Percentiles rank a stretch among this genome's conserved stretches.
phyloP scores from a whole-genome alignment of 53 echinoderm and acorn worm species.

The Stichopus horrens region DNA sequence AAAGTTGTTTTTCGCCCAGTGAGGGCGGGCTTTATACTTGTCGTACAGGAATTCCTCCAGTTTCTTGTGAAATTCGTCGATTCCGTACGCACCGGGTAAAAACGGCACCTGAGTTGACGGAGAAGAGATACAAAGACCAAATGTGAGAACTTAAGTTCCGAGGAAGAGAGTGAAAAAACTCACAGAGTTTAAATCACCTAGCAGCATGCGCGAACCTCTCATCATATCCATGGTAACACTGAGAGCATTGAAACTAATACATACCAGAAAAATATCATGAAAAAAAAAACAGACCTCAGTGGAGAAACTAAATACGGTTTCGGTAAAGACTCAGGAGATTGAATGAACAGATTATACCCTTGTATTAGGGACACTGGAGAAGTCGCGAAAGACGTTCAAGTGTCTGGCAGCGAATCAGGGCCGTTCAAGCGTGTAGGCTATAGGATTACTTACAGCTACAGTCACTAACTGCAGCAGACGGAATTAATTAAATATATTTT shows the following conservation, averaged over 20 bases:
- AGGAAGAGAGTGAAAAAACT: too few relatives aligned
- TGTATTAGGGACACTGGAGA: neutral
- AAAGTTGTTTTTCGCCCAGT: conserved; percentile 97
- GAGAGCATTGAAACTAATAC: neutral
- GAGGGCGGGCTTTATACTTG: conserved; percentile 80
- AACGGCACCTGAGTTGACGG: conserved; percentile 5
- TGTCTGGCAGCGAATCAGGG: neutral
- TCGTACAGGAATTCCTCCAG: conserved; percentile 79
- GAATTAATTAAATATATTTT: neutral
- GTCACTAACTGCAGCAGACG: neutral
- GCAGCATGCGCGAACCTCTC: neutral
- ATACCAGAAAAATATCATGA: neutral
- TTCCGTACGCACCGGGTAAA: conserved; percentile 80
- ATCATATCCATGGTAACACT: neutral
- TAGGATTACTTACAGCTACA: neutral
- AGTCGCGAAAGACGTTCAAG: neutral
- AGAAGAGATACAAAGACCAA: neutral
- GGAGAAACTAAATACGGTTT: neutral
- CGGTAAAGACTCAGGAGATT: neutral
- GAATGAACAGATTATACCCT: neutral
- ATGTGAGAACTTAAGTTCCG: too few relatives aligned
- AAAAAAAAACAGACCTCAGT: neutral
- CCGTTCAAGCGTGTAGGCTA: neutral
- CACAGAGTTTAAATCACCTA: too few relatives aligned
- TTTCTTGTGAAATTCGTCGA: conserved; percentile 87